Evolutionary conservation across 2,797 vertebrate genomes (phyloP), one percentile per base, ranked within the genome.

Genomic region (Antrozous pallidus): DNA sequence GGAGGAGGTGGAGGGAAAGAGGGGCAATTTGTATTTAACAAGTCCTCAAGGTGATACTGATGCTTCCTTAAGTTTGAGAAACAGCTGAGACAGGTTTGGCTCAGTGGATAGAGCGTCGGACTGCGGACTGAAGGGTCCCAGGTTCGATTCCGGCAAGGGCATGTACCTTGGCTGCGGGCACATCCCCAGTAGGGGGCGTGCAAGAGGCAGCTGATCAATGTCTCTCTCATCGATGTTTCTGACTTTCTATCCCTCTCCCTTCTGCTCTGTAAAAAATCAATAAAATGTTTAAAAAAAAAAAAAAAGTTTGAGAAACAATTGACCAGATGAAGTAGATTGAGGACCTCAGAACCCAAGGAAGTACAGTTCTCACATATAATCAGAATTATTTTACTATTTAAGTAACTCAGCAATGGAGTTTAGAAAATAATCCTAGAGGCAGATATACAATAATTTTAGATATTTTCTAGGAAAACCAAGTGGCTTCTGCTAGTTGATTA

Each of bases 401-500:
- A 91, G 49, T 95, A 49, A 63, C 42, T 85, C 1, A 61, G 58
- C 36, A 89, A 49, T 73, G 40, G 31, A 89, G 11, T 8, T 85
- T 84, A 61, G 22, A 73, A 79, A 91, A 91, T 56, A 94, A 78
- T 49, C 71, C 28, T 74, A 74, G 42, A 92, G 40, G 33, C 9
- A 75, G 31, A 89, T 42, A 80, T 47, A 78, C 20, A 71, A 82
- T 91, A 87, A 91, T 56, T 80, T 61, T 58, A 80, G 31, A 74
- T 80, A 73, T 47, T 95, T 91, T 88, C 71, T 74, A 84, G 65
- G 40, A 94, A 84, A 91, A 22, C 22, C 70, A 78, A 79, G 18
- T 45, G 31, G 33, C 8, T 92, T 78, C 65, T 73, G 42, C 18
- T 83, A 79, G 47, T 83, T 87, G 31, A 90, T 33, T 2, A 14